Percentiles rank a stretch among this genome's conserved stretches.
phyloP scores from a whole-genome alignment of 2,797 vertebrate species.

The Phoxinus dragarum region DNA sequence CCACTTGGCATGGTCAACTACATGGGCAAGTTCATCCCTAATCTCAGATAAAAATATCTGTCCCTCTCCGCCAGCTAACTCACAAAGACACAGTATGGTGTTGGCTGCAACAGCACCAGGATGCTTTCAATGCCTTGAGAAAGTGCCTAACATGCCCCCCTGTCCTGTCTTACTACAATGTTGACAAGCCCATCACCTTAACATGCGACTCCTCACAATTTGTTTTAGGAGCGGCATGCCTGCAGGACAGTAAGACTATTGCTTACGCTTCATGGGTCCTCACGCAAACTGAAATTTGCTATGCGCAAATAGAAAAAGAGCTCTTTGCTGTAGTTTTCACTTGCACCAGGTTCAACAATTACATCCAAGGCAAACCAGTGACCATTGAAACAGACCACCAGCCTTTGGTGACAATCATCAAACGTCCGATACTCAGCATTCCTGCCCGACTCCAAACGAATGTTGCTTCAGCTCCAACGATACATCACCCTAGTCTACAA shows the following conservation, averaged over 20 bases:
- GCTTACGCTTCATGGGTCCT: neutral
- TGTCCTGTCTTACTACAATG: constrained; percentile 8
- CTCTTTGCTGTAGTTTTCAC: constrained; percentile 26
- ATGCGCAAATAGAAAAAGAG: constrained; percentile 15
- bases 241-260: neutral
- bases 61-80: constrained; percentile 14
- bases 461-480: neutral
- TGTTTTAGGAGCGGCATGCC: neutral
- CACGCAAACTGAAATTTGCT: neutral
- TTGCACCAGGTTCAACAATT: constrained; percentile 17
- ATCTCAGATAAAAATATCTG: constrained; percentile 27
- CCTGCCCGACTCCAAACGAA: constrained; percentile 22
- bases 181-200: neutral
- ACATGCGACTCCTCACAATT: neutral
- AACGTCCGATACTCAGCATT: constrained; percentile 34
- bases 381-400: constrained; percentile 42
- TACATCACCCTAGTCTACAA: constrained; percentile 38
- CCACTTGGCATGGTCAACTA: constrained; percentile 49
- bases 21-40: constrained; percentile 50
- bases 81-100: constrained; percentile 25
- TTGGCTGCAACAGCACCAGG: constrained; percentile 33
- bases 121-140: constrained; percentile 28
- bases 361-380: neutral
- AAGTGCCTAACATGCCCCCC: constrained; percentile 5
- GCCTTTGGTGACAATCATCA: constrained; percentile 35